Conservation (phyloP, 2,888 invertebrate genomes). For the Limulus polyphemus region DNA sequence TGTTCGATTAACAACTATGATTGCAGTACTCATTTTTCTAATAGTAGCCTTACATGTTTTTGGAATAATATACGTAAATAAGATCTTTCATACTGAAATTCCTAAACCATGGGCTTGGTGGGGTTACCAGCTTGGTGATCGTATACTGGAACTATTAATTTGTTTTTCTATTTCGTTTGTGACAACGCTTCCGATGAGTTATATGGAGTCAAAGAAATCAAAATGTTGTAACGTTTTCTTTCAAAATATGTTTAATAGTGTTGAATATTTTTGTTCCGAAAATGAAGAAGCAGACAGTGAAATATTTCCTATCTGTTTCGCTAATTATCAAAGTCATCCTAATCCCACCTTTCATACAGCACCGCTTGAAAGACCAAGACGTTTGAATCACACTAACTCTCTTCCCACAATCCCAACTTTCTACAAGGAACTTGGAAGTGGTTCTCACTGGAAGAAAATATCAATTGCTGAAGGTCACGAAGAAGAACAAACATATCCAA, state of each 20-base stretch:
- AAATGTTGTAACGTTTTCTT: constrained; percentile 6
- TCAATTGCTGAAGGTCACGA: too few relatives aligned
- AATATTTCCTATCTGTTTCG: constrained; percentile 14
- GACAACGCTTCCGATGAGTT: constrained; percentile 49
- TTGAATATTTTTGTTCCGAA: constrained; percentile 2
- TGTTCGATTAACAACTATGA: constrained; percentile 75
- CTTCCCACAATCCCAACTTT: too few relatives aligned
- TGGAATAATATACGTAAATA: constrained; percentile 52
- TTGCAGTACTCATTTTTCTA: constrained; percentile 67
- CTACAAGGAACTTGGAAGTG: too few relatives aligned
- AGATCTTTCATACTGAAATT: constrained; percentile 28
- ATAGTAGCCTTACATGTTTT: constrained; percentile 73
- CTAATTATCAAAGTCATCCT: constrained; percentile 11
- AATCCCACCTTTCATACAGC: constrained; percentile 11
- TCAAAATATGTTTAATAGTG: too few relatives aligned
- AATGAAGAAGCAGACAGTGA: constrained; percentile 6
- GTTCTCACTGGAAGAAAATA: too few relatives aligned
- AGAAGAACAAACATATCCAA: too few relatives aligned
- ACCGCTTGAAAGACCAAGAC: background rate
- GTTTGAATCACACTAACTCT: too few relatives aligned
- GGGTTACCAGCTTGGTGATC: constrained; percentile 74
- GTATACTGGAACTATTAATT: constrained; percentile 71
- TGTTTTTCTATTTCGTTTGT: constrained; percentile 72
- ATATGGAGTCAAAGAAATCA: constrained; percentile 22
- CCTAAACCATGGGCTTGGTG: constrained; percentile 68